These are phyloP conservation scores for Geotria australis DNA, from an alignment of 2,797 vertebrate species.

Conservation along the genomic window DNA sequence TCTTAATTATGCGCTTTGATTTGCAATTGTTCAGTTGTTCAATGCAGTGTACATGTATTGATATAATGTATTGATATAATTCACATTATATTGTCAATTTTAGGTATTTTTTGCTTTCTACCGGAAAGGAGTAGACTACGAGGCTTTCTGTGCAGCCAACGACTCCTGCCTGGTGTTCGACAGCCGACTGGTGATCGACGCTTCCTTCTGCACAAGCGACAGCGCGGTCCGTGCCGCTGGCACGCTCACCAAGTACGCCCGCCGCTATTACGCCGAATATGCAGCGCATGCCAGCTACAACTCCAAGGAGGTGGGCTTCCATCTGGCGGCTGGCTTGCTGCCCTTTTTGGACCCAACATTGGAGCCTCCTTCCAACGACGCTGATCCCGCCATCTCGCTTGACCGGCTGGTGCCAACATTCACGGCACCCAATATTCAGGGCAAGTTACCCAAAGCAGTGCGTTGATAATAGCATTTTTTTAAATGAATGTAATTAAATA, in stretches of 20 bases:
- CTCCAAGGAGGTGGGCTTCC: slow-evolving; percentile 45
- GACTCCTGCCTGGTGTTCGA: slow-evolving; percentile 44
- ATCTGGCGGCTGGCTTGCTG: slow-evolving; percentile 33
- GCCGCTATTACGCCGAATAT: slow-evolving; percentile 22
- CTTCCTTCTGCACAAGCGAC: slow-evolving; percentile 34
- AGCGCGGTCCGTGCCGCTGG: slow-evolving; percentile 31
- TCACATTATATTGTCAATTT: background rate
- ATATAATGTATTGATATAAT: too few relatives aligned
- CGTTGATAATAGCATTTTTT: too few relatives aligned
- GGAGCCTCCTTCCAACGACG: slow-evolving; percentile 5
- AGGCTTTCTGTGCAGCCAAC: slow-evolving; percentile 31
- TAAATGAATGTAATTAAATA: background rate
- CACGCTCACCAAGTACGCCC: slow-evolving; percentile 49
- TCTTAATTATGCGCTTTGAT: too few relatives aligned
- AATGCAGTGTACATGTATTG: too few relatives aligned
- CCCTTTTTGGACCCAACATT: slow-evolving; percentile 26
- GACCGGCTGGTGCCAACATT: slow-evolving; percentile 30
- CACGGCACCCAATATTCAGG: slow-evolving; percentile 33
- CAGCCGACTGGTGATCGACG: slow-evolving; percentile 34
- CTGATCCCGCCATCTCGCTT: slow-evolving; percentile 4
- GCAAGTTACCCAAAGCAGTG: slow-evolving; percentile 8
- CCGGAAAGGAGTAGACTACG: slow-evolving; percentile 24
- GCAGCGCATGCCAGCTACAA: slow-evolving; percentile 33
- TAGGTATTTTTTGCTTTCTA: slow-evolving; percentile 52
- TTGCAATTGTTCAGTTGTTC: too few relatives aligned